Base-by-base conservation (phyloP, 2,888 invertebrate species). In the Sabatieria punctata region DNA sequence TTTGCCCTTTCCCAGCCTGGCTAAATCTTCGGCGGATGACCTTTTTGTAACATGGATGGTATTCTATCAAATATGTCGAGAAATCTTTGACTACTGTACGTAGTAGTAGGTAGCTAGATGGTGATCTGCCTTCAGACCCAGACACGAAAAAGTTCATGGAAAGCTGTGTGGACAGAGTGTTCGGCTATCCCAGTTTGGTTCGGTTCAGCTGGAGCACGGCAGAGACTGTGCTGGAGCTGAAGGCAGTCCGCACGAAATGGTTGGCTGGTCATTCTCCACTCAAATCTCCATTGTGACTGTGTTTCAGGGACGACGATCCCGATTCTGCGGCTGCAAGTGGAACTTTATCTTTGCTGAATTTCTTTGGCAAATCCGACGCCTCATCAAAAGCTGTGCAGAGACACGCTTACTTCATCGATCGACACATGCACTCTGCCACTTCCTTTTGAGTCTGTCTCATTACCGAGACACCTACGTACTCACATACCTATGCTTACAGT, bases 151-250 rank as follows among this genome's bases (percentile, higher is more conserved):
- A 78, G 54, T 99, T 93, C 70, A 74, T 97, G 30, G 67, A 73
- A 1, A 75, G 80, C 11, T 76, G 80, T 62, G 74, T 85, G 48
- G 86, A 97, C 69, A 74, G 77, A 23, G 77, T 95, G 0, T 99
- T 97, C 71, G 97, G 97, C 0, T 99, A 81, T 68, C 85, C 93
- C 0, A 77, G 80, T 45, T 71, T 97, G 19, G 93, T 97, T 0
- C 73, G 97, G 50, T 91, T 95, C 66, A 89, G 91, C 65, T 97
- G 97, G 97, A 86, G 91, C 0, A 97, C 97, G 0, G 82, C 91
- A 0, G 79, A 78, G 50, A 76, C 77, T 40, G 78, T 85, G 55
- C 66, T 97, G 15, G 75, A 82, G 52, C 77, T 79, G 4, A 75
- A 77, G 51, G 68, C 68, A 43, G 83, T 65, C 15, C 54, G 58